A percentile compares a stretch with the other conserved stretches of the same genome.
Conservation (phyloP, 2,113 vertebrate species). For the Nesoenas mayeri region DNA sequence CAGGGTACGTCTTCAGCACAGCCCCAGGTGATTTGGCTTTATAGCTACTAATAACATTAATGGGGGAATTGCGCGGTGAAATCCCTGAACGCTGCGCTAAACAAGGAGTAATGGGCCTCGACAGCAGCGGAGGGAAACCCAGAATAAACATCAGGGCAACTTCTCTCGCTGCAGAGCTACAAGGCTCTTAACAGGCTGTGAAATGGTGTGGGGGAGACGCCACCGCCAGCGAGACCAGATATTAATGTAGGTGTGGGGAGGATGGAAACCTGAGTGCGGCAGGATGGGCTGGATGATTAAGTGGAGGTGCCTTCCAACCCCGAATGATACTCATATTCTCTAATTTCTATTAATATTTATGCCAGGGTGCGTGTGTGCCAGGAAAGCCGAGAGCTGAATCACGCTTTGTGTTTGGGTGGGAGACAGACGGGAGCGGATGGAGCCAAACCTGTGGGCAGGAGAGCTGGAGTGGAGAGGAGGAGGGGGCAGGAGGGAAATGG, state of each 20-base stretch:
- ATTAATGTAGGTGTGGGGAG: background rate
- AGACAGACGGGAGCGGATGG: conserved; percentile 59
- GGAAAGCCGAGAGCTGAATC: conserved; percentile 54
- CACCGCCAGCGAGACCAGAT: background rate
- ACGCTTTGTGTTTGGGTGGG: conserved; percentile 64
- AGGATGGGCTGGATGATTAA: background rate
- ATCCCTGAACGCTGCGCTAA: background rate
- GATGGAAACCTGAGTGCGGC: background rate
- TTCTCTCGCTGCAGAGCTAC: background rate
- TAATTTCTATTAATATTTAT: conserved; percentile 68
- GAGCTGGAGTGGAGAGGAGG: conserved; percentile 25
- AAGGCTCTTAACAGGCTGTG: background rate
- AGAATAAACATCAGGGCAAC: background rate
- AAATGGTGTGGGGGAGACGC: background rate
- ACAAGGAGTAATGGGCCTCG: conserved; percentile 11
- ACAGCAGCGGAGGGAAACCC: background rate
- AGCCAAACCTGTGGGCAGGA: conserved; percentile 52
- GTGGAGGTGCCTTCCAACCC: conserved; percentile 45
- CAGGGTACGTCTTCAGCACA: background rate
- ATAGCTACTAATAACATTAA: background rate
- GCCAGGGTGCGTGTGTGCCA: background rate
- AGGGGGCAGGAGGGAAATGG: background rate
- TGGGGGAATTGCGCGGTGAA: background rate
- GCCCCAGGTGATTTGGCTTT: background rate
- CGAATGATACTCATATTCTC: conserved; percentile 8